Conservation (phyloP, 2,888 invertebrate species). For the Oxystoma pomonae region DNA sequence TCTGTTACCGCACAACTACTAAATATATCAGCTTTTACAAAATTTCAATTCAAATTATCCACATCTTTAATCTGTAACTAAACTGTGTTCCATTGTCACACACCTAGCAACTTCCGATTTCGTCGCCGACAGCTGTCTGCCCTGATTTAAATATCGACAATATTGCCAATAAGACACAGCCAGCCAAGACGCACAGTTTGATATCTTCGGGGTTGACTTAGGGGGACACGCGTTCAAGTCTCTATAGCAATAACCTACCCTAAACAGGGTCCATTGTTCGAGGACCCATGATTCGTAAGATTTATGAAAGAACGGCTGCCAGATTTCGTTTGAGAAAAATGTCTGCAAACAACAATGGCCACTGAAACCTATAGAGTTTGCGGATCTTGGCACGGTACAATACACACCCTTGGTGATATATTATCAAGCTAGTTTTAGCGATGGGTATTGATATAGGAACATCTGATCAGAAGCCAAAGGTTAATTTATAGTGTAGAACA, state of each 20-base stretch:
- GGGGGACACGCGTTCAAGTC: slow-evolving; percentile 15
- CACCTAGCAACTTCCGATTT: background rate
- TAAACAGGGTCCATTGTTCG: slow-evolving; percentile 12
- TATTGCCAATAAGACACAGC: background rate
- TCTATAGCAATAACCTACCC: slow-evolving; percentile 21
- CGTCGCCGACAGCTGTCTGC: background rate
- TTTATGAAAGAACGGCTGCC: background rate
- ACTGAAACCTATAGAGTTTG: background rate
- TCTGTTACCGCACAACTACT: too few relatives aligned
- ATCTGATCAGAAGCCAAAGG: background rate
- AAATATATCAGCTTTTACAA: too few relatives aligned
- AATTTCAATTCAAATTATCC: too few relatives aligned
- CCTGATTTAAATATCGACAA: background rate
- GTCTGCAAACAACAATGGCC: background rate
- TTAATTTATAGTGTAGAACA: background rate
- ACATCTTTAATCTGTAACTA: too few relatives aligned
- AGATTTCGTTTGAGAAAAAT: background rate
- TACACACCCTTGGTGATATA: background rate
- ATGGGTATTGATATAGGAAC: background rate
- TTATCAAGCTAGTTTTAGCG: too few relatives aligned
- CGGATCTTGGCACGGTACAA: background rate
- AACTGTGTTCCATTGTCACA: background rate
- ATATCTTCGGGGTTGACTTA: background rate
- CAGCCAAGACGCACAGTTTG: background rate
- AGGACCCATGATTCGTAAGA: background rate